These are phyloP conservation scores for Bellardia pandia DNA, from an alignment of 2,888 invertebrate species.

Conservation along the genomic window DNA sequence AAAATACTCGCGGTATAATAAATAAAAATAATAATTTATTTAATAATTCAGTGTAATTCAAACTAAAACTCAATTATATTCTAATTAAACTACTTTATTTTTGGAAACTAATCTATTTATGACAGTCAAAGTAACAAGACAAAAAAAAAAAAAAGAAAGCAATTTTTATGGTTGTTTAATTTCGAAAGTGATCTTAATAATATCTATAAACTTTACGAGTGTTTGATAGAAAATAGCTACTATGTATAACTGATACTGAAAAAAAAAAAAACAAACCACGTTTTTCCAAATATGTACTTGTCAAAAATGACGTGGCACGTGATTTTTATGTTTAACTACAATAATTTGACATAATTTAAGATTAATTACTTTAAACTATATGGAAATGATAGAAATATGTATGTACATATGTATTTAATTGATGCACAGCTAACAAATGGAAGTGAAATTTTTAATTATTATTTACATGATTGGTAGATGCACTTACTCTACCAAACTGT, in stretches of 20 bases:
- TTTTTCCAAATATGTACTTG: background rate
- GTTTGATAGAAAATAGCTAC: no score
- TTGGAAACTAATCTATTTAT: background rate
- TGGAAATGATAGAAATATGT: background rate
- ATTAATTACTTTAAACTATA: background rate
- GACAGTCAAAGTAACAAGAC: background rate
- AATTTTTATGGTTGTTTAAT: constrained; percentile 47
- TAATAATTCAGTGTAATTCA: constrained; percentile 2
- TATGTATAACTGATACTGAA: background rate
- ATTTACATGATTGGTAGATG: background rate
- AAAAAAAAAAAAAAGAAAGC: constrained; percentile 46
- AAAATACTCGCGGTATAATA: background rate
- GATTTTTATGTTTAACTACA: background rate
- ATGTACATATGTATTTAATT: background rate
- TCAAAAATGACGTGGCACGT: constrained; percentile 1
- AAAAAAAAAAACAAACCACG: background rate
- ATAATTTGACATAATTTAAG: constrained; percentile 28
- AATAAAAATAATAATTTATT: background rate
- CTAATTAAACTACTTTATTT: constrained; percentile 9
- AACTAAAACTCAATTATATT: constrained; percentile 7
- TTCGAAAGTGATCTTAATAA: constrained; percentile 48
- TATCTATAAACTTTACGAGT: no score
- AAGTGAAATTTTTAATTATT: background rate
- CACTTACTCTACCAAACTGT: background rate
- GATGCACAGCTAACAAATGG: background rate